Base-by-base conservation (phyloP, 2,888 invertebrate species). In the Pandemis heparana region DNA sequence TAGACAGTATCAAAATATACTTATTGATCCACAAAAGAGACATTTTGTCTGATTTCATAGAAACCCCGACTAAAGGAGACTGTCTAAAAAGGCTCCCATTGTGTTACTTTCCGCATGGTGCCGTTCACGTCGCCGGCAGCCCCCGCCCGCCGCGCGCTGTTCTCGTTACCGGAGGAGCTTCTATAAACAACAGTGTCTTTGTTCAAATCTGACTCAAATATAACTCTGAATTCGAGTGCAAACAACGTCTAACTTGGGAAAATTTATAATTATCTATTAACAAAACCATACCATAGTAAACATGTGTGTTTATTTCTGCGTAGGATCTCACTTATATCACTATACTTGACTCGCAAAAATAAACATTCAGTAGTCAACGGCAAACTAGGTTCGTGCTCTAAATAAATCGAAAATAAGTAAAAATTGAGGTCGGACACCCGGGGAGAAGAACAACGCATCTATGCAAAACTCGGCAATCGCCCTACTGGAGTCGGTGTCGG, bases 401-500 rank as follows among this genome's bases (percentile, higher is more conserved):
- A 23, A 23, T 46, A 66, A 41, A 53, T n/a, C 23, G 32, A 41
- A 39, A 39, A 38, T 8, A 56, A 59, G 43, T 32, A 59, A 63
- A 38, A 65, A 18, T 32, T 48, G 38, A 46, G 39, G 12, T 69
- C 62, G 14, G 78, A 82, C 80, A 79, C 73, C 78, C 75, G 79
- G 77, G 85, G 81, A 80, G 80, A 79, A 86, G 86, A 87, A 87
- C 79, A 81, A 82, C 81, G 89, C 88, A 90, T 90, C 92, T 92
- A 94, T 94, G 94, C 94, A 94, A 94, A 92, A 93, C 83, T 89
- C 94, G 91, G 93, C 94, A 81, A 93, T 94, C 78, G 88, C 93
- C 75, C 87, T 94, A 76, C 84, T 94, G 84, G 92, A 94, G 90
- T 85, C 91, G 87, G 92, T 87, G 83, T 86, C 92, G 87, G 92